Conservation (phyloP, 2,888 invertebrate genomes). For the Ferdinandea cuprea region DNA sequence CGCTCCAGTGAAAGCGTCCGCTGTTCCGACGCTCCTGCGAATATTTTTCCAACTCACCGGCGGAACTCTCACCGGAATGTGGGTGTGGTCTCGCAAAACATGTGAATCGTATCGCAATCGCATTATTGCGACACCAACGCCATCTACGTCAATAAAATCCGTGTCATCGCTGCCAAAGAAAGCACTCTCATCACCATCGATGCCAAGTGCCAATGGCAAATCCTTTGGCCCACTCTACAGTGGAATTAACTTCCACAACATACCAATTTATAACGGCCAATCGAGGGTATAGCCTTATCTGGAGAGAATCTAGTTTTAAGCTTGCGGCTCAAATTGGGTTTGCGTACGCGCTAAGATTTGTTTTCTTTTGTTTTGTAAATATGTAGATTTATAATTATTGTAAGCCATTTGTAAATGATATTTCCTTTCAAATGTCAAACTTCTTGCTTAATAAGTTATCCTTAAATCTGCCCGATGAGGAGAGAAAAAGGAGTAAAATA, state of each 20-base stretch:
- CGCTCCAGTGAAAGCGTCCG: slow-evolving; percentile 76
- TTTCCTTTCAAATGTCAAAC: slow-evolving; percentile 31
- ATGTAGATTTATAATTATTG: slow-evolving; percentile 45
- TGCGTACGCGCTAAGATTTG: slow-evolving; percentile 17
- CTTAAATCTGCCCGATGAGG: not conserved
- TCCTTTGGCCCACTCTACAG: slow-evolving; percentile 80
- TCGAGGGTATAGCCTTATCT: slow-evolving; percentile 79
- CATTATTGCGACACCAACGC: slow-evolving; percentile 79
- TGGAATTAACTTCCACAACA: slow-evolving; percentile 82
- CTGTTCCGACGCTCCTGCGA: slow-evolving; percentile 79
- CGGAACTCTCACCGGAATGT: slow-evolving; percentile 82
- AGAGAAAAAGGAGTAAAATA: slow-evolving; percentile 46
- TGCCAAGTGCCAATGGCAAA: slow-evolving; percentile 69
- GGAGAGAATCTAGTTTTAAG: slow-evolving; percentile 48
- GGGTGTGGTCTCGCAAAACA: slow-evolving; percentile 83
- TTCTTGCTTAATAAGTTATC: slow-evolving; percentile 2
- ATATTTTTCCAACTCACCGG: slow-evolving; percentile 81
- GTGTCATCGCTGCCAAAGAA: slow-evolving; percentile 80
- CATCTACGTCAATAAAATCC: slow-evolving; percentile 79
- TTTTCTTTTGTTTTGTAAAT: slow-evolving; percentile 57
- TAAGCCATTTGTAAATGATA: slow-evolving; percentile 54
- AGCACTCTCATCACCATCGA: slow-evolving; percentile 61
- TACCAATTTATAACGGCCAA: slow-evolving; percentile 81
- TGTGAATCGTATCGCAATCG: slow-evolving; percentile 82
- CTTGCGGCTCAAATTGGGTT: slow-evolving; percentile 74